A percentile compares a stretch with the other conserved stretches of the same genome.
These are phyloP conservation scores for Pardalotus punctatus DNA, from an alignment of 2,113 vertebrate species.

Conservation along the genomic window DNA sequence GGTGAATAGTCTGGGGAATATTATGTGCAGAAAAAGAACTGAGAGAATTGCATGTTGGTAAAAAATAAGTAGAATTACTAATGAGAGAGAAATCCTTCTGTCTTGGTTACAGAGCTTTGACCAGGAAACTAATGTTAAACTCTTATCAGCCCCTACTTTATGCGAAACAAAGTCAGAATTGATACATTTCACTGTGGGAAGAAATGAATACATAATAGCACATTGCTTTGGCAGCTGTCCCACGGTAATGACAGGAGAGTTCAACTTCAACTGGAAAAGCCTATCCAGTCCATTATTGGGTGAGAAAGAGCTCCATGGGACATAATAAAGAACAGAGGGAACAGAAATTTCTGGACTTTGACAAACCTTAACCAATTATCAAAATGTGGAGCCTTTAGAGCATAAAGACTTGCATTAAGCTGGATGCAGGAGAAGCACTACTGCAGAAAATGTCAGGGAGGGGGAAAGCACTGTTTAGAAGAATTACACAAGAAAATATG, in stretches of 20 bases:
- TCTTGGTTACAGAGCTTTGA: neutral
- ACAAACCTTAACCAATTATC: neutral
- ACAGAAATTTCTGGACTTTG: neutral
- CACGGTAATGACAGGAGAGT: accelerated
- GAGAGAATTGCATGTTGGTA: neutral
- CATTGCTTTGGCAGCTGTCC: neutral
- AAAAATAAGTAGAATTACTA: neutral
- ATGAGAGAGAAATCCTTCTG: neutral
- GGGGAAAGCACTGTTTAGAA: neutral
- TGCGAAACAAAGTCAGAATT: neutral
- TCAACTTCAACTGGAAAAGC: neutral
- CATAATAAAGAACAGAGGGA: neutral
- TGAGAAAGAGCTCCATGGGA: neutral
- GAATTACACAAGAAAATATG: neutral
- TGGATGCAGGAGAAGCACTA: neutral
- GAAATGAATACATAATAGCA: neutral
- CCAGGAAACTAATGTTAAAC: neutral
- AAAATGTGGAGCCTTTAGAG: neutral
- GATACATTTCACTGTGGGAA: neutral
- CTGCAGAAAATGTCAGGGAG: neutral
- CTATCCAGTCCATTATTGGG: neutral
- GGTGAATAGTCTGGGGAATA: neutral
- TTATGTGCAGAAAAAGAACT: neutral
- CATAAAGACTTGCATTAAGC: neutral
- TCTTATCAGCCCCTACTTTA: neutral